Base-by-base conservation (phyloP, 2,888 invertebrate genomes). In the Trachelus stipa region DNA sequence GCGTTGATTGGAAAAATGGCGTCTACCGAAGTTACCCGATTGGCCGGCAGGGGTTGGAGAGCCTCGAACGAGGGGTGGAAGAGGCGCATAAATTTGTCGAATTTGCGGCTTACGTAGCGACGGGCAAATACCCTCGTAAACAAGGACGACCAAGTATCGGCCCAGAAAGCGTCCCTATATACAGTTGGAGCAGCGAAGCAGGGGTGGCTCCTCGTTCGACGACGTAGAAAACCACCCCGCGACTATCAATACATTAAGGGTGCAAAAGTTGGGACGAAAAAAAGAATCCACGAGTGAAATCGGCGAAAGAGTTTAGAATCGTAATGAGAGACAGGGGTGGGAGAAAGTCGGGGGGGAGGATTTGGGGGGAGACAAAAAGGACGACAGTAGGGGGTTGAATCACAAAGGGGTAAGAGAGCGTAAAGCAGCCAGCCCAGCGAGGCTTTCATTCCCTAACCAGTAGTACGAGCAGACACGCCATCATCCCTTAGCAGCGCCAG, bases 51-150 rank as follows among this genome's bases (percentile, higher is more conserved):
- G 71, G 71, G 71, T 33, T 11, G 71, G 34, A 71, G 31, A 71
- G 31, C 23, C 40, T 56, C 23, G 23, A 56, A 23, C 40, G 40
- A 56, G 71, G 71, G 71, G 11, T 34, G 71, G 31, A 12, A 71
- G 40, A 80, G 79, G 75, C 77, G 80, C 83, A 86, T 84, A 86
- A 87, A 88, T 86, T 85, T 83, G 68, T 75, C 79, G 79, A 84
- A 87, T 85, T 86, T 85, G 83, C 82, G 82, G 83, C 77, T 79
- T 35, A 74, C 68, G 79, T 78, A 75, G 75, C 73, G 30, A 73
- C 73, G 68, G 74, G 74, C 40, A 80, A 11, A 77, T 69, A 71
- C 76, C 68, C 73, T 71, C 76, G 81, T 79, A 77, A 79, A 69
- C 75, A 74, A 80, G 75, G 76, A 73, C 68, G 69, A 23, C 40